Evolutionary conservation across 92 coral and sea anemone species (phyloP).

Genomic region (Virgularia gustaviana): DNA sequence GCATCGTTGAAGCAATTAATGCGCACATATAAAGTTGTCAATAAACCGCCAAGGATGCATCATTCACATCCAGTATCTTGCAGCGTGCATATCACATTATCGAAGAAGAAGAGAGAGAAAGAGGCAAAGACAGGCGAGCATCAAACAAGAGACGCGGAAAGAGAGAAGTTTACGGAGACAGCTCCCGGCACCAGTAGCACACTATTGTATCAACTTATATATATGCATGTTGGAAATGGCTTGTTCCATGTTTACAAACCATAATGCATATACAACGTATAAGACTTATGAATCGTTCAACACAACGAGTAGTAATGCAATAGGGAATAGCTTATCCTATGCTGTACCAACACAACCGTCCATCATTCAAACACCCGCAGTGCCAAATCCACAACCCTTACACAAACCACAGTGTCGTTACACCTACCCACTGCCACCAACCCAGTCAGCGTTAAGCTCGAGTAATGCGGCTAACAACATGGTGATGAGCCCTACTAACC

Average conservation of each 20-base stretch:
- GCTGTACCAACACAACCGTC: neutral
- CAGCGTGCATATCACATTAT: neutral
- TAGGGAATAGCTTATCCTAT: slow-evolving; percentile 16
- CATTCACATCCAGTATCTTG: slow-evolving; percentile 26
- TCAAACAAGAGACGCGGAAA: neutral
- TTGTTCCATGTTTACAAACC: slow-evolving; percentile 41
- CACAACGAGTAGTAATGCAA: slow-evolving; percentile 25
- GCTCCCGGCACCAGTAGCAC: too few relatives aligned
- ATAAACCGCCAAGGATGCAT: slow-evolving; percentile 7
- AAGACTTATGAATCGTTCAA: slow-evolving; percentile 41
- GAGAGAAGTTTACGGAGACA: too few relatives aligned
- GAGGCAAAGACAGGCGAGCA: neutral
- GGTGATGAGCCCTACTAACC: slow-evolving; percentile 1
- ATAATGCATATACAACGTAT: slow-evolving; percentile 41
- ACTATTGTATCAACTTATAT: neutral
- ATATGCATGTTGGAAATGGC: slow-evolving; percentile 33
- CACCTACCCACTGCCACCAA: slow-evolving; percentile 24
- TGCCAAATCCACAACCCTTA: neutral
- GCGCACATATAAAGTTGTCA: slow-evolving; percentile 33
- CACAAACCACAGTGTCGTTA: slow-evolving; percentile 40
- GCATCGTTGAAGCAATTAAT: slow-evolving; percentile 13
- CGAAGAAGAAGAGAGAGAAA: neutral
- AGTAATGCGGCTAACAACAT: slow-evolving; percentile 6
- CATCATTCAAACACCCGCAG: slow-evolving; percentile 16
- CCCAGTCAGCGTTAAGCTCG: slow-evolving; percentile 9